These are phyloP conservation scores for Archocentrus centrarchus DNA, from an alignment of 2,113 vertebrate genomes.

Conservation along the genomic window DNA sequence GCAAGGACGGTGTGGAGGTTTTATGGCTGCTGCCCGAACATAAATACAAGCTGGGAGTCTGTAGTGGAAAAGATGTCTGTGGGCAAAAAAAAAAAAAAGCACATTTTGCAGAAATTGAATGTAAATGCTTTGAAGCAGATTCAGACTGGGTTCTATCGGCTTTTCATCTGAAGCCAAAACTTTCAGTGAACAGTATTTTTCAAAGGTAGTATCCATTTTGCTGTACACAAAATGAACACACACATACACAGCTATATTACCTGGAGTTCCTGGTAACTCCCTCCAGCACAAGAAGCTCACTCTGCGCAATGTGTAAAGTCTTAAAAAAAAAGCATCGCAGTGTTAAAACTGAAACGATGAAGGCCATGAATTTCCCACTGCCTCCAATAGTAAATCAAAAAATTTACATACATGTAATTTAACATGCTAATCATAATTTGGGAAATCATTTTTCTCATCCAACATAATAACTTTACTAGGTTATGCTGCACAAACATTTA, in stretches of 20 bases:
- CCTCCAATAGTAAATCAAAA: background rate
- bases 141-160: conserved; percentile 14
- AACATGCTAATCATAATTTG: no score
- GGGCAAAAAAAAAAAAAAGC: conserved; percentile 10
- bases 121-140: conserved; percentile 40
- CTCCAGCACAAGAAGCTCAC: background rate
- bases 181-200: conserved; percentile 3
- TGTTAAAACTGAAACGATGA: background rate
- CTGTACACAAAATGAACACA: conserved; percentile 4
- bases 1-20: conserved; percentile 69
- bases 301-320: background rate
- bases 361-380: background rate
- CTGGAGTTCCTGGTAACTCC: background rate
- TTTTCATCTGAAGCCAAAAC: conserved; percentile 28
- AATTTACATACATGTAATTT: background rate
- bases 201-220: conserved; percentile 10
- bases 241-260: conserved; percentile 9
- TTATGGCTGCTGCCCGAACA: conserved; percentile 65
- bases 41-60: conserved; percentile 66
- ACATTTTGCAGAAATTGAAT: conserved; percentile 61
- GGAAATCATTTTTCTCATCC: background rate
- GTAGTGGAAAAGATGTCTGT: conserved; percentile 30
- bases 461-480: background rate
- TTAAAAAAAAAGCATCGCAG: background rate
- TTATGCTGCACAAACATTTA: no score